Evolutionary conservation across 2,888 invertebrate genomes (phyloP), one percentile per base, ranked within the genome.

Genomic region (Euzetes globulus): DNA sequence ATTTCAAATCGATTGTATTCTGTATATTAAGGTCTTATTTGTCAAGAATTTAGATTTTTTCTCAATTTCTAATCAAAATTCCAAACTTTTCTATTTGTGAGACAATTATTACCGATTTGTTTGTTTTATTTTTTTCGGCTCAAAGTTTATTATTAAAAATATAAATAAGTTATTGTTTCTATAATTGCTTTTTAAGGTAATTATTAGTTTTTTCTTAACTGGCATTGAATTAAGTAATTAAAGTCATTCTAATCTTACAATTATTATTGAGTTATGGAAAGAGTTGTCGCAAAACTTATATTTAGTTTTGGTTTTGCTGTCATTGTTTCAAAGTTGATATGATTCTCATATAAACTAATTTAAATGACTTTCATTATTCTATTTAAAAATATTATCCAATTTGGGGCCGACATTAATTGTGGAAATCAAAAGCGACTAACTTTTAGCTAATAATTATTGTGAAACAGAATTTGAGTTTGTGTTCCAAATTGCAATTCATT

Each of bases 191-290:
- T 50, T 50, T 2, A 11, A 58, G 7, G 2, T 27, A 58, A 58
- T 58, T 58, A 27, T 7, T 13, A 2, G 19, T 52, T 9, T 22
- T 25, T 58, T 58, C 15, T 25, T 19, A 13, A 22, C 58, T 27
- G 58, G 22, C 58, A 58, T 58, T 58, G 58, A 58, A 58, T 58
- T 25, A 58, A 58, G n/a, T 58, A 22, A 58, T 58, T 58, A 58
- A 58, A 58, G 5, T 50, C 50, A 6, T 5, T n/a, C 19, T n/a
- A 50, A 50, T 3, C 19, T 50, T 50, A 19, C 4, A 50, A n/a
- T n/a, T 50, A 27, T 58, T 58, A 58, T 58, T 58, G 19, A 58
- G 13, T 27, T 58, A 52, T n/a, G 7, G 19, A 13, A 27, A 58
- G 17, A 58, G 15, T 27, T 58, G 58, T 58, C 6, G 11, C 15